Evolutionary conservation across 2,113 vertebrate genomes (phyloP).

Genomic region (Glaucomys volans): DNA sequence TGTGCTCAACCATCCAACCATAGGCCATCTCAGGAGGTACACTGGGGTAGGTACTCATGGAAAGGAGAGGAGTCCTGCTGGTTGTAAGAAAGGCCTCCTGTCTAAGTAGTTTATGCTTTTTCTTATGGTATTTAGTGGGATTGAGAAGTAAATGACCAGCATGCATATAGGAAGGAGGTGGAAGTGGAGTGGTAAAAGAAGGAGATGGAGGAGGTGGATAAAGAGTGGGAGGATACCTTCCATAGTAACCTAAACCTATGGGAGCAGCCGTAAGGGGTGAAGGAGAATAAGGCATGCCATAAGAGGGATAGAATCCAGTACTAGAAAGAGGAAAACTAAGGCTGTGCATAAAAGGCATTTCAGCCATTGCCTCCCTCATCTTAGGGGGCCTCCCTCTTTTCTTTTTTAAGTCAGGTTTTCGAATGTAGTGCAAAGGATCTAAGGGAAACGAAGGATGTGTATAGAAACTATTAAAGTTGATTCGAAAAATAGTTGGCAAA

Average conservation of each 20-base stretch:
- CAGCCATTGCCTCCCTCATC: conserved; percentile 96
- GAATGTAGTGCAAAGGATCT: conserved; percentile 95
- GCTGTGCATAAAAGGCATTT: conserved; percentile 97
- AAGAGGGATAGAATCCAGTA: conserved; percentile 96
- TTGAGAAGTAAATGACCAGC: conserved; percentile 96
- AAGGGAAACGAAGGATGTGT: conserved; percentile 91
- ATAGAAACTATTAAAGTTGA: conserved; percentile 93
- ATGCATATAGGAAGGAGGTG: conserved; percentile 91
- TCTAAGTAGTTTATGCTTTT: conserved; percentile 93
- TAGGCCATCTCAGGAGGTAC: conserved; percentile 92
- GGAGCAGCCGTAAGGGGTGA: conserved; percentile 90
- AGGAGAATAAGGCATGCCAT: conserved; percentile 97
- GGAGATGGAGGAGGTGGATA: conserved; percentile 94
- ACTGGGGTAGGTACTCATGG: conserved; percentile 91
- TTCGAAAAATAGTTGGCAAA: conserved; percentile 94
- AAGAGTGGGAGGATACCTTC: conserved; percentile 93
- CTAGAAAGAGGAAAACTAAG: conserved; percentile 94
- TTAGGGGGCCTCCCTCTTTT: conserved; percentile 95
- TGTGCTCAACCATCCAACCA: conserved; percentile 96
- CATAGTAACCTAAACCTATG: conserved; percentile 95
- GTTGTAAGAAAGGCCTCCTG: conserved; percentile 93
- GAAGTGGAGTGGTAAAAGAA: conserved; percentile 93
- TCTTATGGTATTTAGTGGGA: conserved; percentile 96
- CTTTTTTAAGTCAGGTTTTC: conserved; percentile 92
- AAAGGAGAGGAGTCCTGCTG: conserved; percentile 90